Percentiles rank a stretch among this genome's conserved stretches.
These are phyloP conservation scores for Macrotrachela quadricornifera DNA, from an alignment of 1,140 invertebrate genomes.

Conservation along the genomic window DNA sequence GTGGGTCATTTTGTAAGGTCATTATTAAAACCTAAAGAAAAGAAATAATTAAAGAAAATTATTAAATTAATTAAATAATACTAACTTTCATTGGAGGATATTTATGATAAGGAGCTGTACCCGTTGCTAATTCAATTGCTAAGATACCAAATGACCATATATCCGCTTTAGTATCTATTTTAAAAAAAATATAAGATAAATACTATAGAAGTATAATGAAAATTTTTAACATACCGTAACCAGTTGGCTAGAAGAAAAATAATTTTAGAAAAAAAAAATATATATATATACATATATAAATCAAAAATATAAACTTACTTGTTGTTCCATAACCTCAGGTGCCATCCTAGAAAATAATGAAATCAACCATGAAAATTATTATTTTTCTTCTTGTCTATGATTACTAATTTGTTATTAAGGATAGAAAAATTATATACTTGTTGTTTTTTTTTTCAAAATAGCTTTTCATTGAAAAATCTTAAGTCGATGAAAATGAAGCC, in stretches of 20 bases:
- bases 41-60: background rate
- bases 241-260: background rate
- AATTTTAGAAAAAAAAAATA: conserved; percentile 19
- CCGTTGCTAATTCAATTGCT: conserved; percentile 92
- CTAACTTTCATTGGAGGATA: conserved; percentile 81
- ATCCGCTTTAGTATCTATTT: conserved; percentile 74
- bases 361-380: too few relatives aligned
- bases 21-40: conserved; percentile 55
- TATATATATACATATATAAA: too few relatives aligned
- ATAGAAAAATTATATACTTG: too few relatives aligned
- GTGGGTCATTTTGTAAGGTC: conserved; percentile 90
- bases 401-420: too few relatives aligned
- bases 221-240: background rate
- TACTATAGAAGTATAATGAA: background rate
- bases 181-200: conserved; percentile 18
- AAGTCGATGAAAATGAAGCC: too few relatives aligned
- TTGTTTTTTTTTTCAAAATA: too few relatives aligned
- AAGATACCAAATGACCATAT: conserved; percentile 99
- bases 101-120: conserved; percentile 92
- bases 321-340: conserved; percentile 98
- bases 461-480: too few relatives aligned
- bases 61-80: conserved; percentile 24
- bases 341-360: conserved; percentile 45
- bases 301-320: too few relatives aligned
- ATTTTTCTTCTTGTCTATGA: too few relatives aligned